Evolutionary conservation across 2,888 invertebrate genomes (phyloP).

Genomic region (Hedychridium roseum): DNA sequence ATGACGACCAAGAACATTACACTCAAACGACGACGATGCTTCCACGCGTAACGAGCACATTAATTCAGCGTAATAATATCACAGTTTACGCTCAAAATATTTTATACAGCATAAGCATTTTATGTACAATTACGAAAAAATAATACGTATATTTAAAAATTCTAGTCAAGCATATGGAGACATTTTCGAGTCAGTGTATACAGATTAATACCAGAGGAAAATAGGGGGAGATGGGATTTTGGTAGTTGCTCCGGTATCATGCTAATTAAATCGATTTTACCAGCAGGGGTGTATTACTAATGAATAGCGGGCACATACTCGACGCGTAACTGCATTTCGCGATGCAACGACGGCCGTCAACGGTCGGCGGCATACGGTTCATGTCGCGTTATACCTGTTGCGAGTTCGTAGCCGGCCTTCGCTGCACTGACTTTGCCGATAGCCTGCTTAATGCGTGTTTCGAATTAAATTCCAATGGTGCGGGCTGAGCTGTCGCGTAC

Average conservation of each 20-base stretch:
- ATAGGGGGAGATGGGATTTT: conserved; percentile 31
- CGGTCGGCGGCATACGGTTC: conserved; percentile 16
- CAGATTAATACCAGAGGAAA: conserved; percentile 13
- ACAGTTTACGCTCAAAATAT: too few species aligned
- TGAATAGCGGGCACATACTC: conserved; percentile 20
- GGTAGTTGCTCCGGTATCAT: background rate
- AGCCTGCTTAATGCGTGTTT: conserved; percentile 2
- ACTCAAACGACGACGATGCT: too few species aligned
- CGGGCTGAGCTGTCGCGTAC: too few species aligned
- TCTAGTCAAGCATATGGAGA: conserved; percentile 13
- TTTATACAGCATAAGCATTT: background rate
- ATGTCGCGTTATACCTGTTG: conserved; percentile 35
- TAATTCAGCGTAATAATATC: too few species aligned
- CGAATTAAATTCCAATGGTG: background rate
- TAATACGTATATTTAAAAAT: conserved; percentile 7
- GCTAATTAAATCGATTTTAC: conserved; percentile 34
- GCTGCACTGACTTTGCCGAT: conserved; percentile 6
- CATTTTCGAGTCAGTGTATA: conserved; percentile 18
- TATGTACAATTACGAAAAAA: conserved; percentile 1
- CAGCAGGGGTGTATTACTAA: conserved; percentile 25
- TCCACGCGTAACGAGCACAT: conserved; percentile 10
- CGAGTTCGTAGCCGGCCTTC: conserved; percentile 25
- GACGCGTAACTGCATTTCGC: conserved; percentile 15
- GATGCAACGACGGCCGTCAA: conserved; percentile 18
- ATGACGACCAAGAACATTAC: too few species aligned